Percentiles rank a stretch among this genome's conserved stretches.
phyloP scores from a whole-genome alignment of 1,140 invertebrate species.

The Brachionus plicatilis region DNA sequence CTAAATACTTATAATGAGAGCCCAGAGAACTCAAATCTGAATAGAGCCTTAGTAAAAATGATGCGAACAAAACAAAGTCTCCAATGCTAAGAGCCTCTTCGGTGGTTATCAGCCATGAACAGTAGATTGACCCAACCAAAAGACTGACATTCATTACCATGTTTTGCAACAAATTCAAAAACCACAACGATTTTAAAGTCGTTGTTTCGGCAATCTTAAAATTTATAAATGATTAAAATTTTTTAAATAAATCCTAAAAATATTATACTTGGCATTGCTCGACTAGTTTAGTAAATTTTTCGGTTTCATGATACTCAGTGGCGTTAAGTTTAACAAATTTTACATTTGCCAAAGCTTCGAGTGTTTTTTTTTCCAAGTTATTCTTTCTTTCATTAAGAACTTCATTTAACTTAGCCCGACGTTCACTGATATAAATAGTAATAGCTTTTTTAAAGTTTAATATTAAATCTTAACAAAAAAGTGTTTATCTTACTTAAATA shows the following conservation, averaged over 20 bases:
- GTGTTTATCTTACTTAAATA: constrained; percentile 48
- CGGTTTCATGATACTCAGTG: constrained; percentile 81
- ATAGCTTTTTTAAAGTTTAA: neutral
- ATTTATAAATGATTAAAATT: neutral
- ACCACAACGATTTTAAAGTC: constrained; percentile 73
- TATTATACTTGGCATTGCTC: constrained; percentile 69
- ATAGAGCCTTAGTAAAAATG: constrained; percentile 92
- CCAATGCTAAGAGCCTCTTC: constrained; percentile 72
- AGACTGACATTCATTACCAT: constrained; percentile 78
- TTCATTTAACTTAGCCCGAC: neutral
- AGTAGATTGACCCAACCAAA: constrained; percentile 76
- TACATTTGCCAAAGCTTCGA: neutral
- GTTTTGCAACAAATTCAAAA: constrained; percentile 83
- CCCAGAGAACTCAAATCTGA: constrained; percentile 93
- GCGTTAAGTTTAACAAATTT: constrained; percentile 75
- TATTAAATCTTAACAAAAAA: constrained; percentile 50
- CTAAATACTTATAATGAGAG: constrained; percentile 72
- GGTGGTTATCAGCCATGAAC: constrained; percentile 61
- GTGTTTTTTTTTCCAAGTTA: neutral
- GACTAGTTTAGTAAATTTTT: constrained; percentile 74
- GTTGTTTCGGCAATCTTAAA: constrained; percentile 72
- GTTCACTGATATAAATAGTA: constrained; percentile 18
- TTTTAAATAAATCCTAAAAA: neutral
- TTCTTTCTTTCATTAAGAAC: neutral
- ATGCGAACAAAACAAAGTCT: constrained; percentile 87